Evolutionary conservation across 2,888 invertebrate genomes (phyloP).

Genomic region (Orthosia cruda): DNA sequence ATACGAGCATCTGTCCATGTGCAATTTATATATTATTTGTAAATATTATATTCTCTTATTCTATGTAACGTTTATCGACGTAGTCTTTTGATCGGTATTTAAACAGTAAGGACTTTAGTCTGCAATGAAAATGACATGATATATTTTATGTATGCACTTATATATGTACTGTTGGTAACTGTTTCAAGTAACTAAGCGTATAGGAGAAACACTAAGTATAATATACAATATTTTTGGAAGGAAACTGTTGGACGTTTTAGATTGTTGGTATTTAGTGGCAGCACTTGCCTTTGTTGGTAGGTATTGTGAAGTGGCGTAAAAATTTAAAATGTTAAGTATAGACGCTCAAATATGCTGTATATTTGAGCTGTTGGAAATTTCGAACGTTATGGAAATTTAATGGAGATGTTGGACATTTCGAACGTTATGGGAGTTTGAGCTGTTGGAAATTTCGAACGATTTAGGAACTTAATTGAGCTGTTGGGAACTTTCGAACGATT

Average conservation of each 20-base stretch:
- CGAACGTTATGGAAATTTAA: conserved; percentile 22
- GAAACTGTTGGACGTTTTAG: conserved; percentile 35
- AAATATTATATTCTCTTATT: conserved; percentile 12
- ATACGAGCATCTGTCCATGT: conserved; percentile 15
- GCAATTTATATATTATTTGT: conserved; percentile 16
- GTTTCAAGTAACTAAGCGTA: not conserved
- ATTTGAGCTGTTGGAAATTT: conserved; percentile 35
- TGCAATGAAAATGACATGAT: conserved; percentile 35
- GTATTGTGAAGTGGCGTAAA: not conserved
- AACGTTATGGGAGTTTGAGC: conserved; percentile 15
- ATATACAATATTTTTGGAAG: conserved; percentile 45
- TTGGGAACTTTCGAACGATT: no score
- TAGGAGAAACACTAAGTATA: conserved; percentile 12
- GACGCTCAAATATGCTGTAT: conserved; percentile 6
- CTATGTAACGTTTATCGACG: conserved; percentile 17
- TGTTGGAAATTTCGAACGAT: no score
- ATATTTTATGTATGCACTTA: conserved; percentile 45
- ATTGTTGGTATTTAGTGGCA: conserved; percentile 32
- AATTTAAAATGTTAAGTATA: not conserved
- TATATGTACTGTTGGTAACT: conserved; percentile 17
- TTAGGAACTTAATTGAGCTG: no score
- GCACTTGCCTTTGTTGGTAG: conserved; percentile 20
- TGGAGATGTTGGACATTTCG: conserved; percentile 33
- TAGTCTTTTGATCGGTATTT: conserved; percentile 14
- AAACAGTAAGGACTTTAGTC: conserved; percentile 36